phyloP scores from a whole-genome alignment of 2,888 invertebrate species.

The Oscheius sp. region DNA sequence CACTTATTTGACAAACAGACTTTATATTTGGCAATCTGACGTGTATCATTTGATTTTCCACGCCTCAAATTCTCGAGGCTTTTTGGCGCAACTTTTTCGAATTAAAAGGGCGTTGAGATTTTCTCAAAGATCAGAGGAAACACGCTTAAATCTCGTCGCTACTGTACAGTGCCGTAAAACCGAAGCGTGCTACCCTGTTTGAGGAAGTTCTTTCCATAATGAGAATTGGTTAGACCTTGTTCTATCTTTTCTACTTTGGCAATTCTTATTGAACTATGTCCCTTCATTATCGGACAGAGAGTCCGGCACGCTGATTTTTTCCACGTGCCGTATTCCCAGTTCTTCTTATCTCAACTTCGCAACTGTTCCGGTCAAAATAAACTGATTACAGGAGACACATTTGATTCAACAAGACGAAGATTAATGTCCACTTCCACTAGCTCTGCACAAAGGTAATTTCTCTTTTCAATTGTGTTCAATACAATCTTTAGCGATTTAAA shows the following conservation, averaged over 20 bases:
- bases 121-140: constrained; percentile 8
- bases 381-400: constrained; percentile 13
- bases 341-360: constrained; percentile 11
- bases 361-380: constrained; percentile 11
- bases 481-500: constrained; percentile 18
- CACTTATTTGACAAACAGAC: background rate
- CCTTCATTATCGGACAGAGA: background rate
- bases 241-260: background rate
- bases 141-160: constrained; percentile 17
- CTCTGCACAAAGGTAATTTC: constrained; percentile 1
- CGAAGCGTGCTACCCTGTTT: background rate
- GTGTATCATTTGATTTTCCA: background rate
- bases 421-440: constrained; percentile 16
- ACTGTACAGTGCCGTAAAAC: constrained; percentile 24
- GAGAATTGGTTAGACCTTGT: too few relatives aligned
- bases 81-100: background rate
- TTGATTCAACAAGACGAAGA: background rate
- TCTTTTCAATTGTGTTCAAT: background rate
- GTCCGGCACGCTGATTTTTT: background rate
- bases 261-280: background rate
- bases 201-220: background rate
- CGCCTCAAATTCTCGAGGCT: background rate
- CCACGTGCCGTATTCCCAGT: constrained; percentile 4
- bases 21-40: background rate
- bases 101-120: constrained; percentile 22